Base-by-base conservation (phyloP, 1,140 invertebrate species). In the Chironomus tepperi region DNA sequence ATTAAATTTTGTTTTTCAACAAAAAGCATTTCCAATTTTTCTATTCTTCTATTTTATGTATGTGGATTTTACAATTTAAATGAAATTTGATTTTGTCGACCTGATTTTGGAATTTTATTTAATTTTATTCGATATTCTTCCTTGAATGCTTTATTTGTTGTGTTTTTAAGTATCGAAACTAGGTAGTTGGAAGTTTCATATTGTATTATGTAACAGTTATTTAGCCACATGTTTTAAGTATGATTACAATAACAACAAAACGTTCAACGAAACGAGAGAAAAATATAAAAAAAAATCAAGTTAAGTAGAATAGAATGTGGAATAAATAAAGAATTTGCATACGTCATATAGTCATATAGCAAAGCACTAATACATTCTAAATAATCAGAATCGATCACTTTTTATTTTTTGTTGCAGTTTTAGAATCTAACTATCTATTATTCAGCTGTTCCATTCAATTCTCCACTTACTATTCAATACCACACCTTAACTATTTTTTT, bases 321-420 rank as follows among this genome's bases (percentile, higher is more conserved):
- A 47, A 12, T 18, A n/a, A 67, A 57, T 57, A 57, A 67, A 67
- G 64, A 70, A 70, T 70, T 70, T 70, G 65, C 65, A 70, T 70
- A 70, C 65, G 65, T 70, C 65, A 67, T 67, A 67, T 19, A 18
- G 24, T 34, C 24, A 34, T 34, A 34, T 1, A 34, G 24, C 5
- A 2, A 67, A 18, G 64, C 43, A 57, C 47, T 57, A 16, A 70
- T 70, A 70, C 19, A 18, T 8, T 18, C 18, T 19, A 70, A 70
- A 70, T 6, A 19, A 70, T 18, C 65, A 70, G 16, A 70, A 19
- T 70, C 65, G 16, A 70, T 70, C 65, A 21, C 65, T 34, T 5
- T 34, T 34, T 34, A 2, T 34, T 34, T 21, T 70, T 70, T 70
- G 65, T 70, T 70, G 65, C 65, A 70, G 18, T 21, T 70, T 21